Percentiles rank a stretch among this genome's conserved stretches.
phyloP scores from a whole-genome alignment of 2,797 vertebrate species.

The Clangula hyemalis region DNA sequence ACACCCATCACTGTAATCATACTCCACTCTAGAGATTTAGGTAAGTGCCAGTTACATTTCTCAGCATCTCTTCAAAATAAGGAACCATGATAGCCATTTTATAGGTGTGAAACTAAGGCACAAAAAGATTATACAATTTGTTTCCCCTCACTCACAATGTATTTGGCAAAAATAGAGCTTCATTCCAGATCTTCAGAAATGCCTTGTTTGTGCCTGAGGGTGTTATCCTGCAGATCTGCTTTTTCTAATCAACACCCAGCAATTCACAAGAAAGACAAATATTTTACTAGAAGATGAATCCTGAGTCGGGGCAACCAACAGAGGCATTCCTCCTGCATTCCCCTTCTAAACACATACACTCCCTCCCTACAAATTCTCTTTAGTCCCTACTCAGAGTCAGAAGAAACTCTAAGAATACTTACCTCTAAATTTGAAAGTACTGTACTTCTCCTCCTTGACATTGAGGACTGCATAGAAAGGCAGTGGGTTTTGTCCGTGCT shows the following conservation, averaged over 20 bases:
- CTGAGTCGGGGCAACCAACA: background rate
- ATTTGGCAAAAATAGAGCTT: background rate
- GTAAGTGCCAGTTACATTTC: background rate
- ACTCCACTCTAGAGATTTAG: background rate
- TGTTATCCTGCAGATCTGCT: background rate
- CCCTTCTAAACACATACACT: rapidly evolving
- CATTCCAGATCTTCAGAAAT: background rate
- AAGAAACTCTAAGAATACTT: background rate
- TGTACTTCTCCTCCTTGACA: conserved; percentile 76
- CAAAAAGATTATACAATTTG: background rate
- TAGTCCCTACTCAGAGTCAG: background rate
- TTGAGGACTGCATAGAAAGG: conserved; percentile 89
- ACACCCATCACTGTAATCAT: background rate
- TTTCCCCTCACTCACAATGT: background rate
- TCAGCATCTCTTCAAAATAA: background rate
- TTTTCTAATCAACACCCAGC: background rate
- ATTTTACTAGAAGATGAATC: background rate
- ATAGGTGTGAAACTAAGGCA: background rate
- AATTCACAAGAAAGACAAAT: background rate
- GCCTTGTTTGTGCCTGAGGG: background rate
- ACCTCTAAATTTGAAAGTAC: conserved; percentile 81
- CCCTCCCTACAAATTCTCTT: background rate
- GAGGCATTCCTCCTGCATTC: background rate
- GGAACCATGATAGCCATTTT: background rate
- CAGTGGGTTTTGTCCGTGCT: conserved; percentile 86